Evolutionary conservation across 2,797 vertebrate genomes (phyloP).

Genomic region (Vultur gryphus): DNA sequence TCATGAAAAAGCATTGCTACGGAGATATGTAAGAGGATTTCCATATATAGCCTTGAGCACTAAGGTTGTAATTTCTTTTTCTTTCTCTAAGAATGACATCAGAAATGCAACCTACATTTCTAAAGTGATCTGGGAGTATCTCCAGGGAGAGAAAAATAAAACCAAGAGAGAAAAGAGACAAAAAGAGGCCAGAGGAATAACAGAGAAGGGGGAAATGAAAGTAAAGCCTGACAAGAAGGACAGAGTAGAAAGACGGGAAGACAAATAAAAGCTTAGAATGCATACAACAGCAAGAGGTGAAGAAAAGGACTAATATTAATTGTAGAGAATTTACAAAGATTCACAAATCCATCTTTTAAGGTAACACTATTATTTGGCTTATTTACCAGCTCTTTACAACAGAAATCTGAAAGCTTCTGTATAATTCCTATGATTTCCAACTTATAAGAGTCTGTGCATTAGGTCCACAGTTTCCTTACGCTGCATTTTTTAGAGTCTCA

Average conservation of each 20-base stretch:
- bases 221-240: neutral
- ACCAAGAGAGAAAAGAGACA: neutral
- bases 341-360: neutral
- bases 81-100: neutral
- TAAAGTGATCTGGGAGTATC: neutral
- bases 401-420: neutral
- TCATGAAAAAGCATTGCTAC: neutral
- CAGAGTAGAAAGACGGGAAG: neutral
- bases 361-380: neutral
- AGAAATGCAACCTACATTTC: slow-evolving; percentile 16
- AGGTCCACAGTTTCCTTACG: neutral
- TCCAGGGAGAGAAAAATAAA: slow-evolving; percentile 2
- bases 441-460: neutral
- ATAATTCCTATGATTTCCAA: neutral
- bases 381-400: neutral
- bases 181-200: neutral
- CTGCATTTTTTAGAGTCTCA: neutral
- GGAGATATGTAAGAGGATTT: neutral
- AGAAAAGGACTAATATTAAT: neutral
- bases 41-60: neutral
- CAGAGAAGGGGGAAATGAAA: neutral
- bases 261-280: neutral
- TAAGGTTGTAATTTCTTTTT: neutral
- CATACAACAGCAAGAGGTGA: neutral
- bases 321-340: neutral